Conservation (phyloP, 2,797 vertebrate species). For the Sphaeramia orbicularis region DNA sequence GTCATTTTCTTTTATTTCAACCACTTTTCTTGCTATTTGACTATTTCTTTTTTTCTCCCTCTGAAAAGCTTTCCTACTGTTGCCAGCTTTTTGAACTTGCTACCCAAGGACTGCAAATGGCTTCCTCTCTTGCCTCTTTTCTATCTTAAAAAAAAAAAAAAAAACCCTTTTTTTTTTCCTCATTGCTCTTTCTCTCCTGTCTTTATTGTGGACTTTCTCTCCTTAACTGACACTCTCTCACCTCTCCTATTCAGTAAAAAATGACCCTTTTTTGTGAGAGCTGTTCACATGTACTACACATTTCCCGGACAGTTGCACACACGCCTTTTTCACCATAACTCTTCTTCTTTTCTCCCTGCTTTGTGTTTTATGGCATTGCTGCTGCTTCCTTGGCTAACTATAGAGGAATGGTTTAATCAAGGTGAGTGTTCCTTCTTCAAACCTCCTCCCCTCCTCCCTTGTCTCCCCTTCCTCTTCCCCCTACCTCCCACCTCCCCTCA, state of each 20-base stretch:
- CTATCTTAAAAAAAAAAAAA: neutral
- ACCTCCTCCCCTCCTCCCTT: slow-evolving; percentile 34
- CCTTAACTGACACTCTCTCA: neutral
- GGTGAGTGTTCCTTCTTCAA: slow-evolving; percentile 88
- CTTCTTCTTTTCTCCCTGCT: slow-evolving; percentile 77
- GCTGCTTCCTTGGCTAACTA: slow-evolving; percentile 90
- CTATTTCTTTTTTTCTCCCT: slow-evolving; percentile 10
- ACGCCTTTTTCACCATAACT: slow-evolving; percentile 79
- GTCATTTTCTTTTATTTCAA: neutral
- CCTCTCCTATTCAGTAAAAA: slow-evolving; percentile 20
- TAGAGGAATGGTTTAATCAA: slow-evolving; percentile 99
- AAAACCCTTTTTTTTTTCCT: slow-evolving; percentile 6
- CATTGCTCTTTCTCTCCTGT: slow-evolving; percentile 3
- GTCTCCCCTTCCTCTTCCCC: slow-evolving; percentile 1
- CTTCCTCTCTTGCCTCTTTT: slow-evolving; percentile 30
- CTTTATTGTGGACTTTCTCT: slow-evolving; percentile 1
- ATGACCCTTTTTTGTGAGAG: slow-evolving; percentile 41
- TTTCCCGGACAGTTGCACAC: slow-evolving; percentile 52
- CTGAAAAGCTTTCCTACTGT: slow-evolving; percentile 27
- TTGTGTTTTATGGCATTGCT: slow-evolving; percentile 87
- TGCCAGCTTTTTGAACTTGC: slow-evolving; percentile 37
- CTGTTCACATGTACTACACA: slow-evolving; percentile 55
- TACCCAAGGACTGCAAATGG: slow-evolving; percentile 52
- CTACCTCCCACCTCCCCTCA: neutral
- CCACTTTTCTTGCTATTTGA: slow-evolving; percentile 10